Evolutionary conservation across 2,797 vertebrate genomes (phyloP).

Genomic region (Alcedo atthis): DNA sequence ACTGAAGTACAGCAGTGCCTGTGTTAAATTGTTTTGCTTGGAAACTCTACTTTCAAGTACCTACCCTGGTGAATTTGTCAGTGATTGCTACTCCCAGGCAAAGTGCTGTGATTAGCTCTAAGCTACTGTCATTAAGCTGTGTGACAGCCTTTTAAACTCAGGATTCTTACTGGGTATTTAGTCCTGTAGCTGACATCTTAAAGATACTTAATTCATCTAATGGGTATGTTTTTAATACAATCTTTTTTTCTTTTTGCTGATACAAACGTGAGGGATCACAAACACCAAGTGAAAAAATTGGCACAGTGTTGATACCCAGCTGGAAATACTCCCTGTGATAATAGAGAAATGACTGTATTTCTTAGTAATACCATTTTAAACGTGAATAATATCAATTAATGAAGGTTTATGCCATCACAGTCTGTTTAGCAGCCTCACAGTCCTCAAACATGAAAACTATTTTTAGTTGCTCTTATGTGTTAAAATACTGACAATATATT

Average conservation of each 20-base stretch:
- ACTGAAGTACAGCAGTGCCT: background rate
- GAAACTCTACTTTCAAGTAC: background rate
- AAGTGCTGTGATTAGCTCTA: background rate
- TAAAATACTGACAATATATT: background rate
- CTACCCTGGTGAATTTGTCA: background rate
- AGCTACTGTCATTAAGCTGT: background rate
- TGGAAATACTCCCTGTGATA: background rate
- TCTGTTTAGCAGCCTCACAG: background rate
- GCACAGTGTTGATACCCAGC: background rate
- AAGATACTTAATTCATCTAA: background rate
- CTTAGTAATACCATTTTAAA: background rate
- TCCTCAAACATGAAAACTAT: background rate
- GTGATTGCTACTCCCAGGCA: background rate
- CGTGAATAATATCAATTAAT: background rate
- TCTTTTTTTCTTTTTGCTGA: background rate
- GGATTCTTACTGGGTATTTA: background rate
- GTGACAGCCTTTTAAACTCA: background rate
- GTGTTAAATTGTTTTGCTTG: background rate
- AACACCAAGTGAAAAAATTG: background rate
- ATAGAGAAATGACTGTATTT: background rate
- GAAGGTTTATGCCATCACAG: background rate
- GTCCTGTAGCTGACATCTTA: background rate
- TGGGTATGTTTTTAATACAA: background rate
- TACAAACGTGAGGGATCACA: background rate
- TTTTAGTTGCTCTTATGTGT: background rate